Evolutionary conservation across 2,888 invertebrate species (phyloP), one percentile per base, ranked within the genome.

Genomic region (Ormyrus rosae): DNA sequence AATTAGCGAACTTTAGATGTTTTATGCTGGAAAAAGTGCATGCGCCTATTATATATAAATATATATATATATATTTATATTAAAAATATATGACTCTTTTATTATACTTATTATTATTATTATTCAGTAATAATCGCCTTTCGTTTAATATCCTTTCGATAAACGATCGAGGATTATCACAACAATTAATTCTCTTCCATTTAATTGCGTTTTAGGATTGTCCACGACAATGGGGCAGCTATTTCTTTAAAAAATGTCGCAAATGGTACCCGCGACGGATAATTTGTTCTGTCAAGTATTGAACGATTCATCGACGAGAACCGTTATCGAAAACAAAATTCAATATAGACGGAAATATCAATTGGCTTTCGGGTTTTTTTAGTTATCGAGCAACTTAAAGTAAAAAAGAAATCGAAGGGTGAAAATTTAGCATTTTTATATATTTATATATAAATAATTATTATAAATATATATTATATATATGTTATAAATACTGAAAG

Each of bases 191-290:
- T 84, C 85, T 85, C 87, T 87, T 89, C 85, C 87, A 88, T 90
- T 82, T 90, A 85, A 88, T 90, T 90, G 88, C 89, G 86, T 90
- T 90, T 90, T 90, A 90, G 90, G 90, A 88, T 89, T 90, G 84
- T 90, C 90, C 89, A 87, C 90, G 88, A 90, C 90, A 90, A 90
- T 90, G 90, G 90, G 90, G 86, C 90, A 90, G 87, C 90, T 90
- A 89, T 90, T 90, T 90, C 90, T 90, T 90, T 90, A 90, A 89
- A 89, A 85, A 86, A 82, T 81, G 67, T 78, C 74, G 78, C 58
- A 75, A 74, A 46, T 56, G 56, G 60, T 82, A 84, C 81, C 84
- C 83, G 83, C 80, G 84, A 77, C 80, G 83, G 83, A 86, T 81
- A 83, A 81, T 81, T 83, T 64, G 78, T 64, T 80, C 80, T 71